Conservation (phyloP, 2,113 vertebrate species). For the Pachyramphus minor region DNA sequence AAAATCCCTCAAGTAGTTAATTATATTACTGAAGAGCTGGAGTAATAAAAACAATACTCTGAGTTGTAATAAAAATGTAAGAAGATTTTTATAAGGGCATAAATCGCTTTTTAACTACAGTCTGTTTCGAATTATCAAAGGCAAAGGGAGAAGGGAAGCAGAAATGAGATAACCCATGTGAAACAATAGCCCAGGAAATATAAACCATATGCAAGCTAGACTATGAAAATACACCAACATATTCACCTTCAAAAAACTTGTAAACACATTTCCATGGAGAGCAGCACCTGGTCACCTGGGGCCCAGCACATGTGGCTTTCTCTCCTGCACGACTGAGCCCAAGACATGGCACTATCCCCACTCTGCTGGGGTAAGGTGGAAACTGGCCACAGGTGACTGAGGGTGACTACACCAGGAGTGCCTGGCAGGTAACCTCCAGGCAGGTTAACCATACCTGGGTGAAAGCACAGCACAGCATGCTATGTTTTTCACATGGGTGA, state of each 20-base stretch:
- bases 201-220: not conserved
- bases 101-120: slow-evolving; percentile 13
- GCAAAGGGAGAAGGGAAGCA: not conserved
- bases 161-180: not conserved
- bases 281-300: not conserved
- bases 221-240: not conserved
- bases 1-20: not conserved
- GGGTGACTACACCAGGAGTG: not conserved
- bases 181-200: slow-evolving; percentile 21
- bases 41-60: not conserved
- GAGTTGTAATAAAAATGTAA: slow-evolving; percentile 2
- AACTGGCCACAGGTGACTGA: not conserved
- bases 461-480: not conserved
- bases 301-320: not conserved
- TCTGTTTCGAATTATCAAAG: slow-evolving; percentile 39
- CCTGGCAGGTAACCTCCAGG: not conserved
- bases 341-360: not conserved
- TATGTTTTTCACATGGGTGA: fast-evolving
- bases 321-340: fast-evolving
- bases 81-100: not conserved
- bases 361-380: fast-evolving
- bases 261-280: not conserved
- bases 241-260: not conserved
- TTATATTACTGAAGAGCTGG: not conserved
- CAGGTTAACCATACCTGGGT: too few relatives aligned